Evolutionary conservation across 1,140 invertebrate genomes (phyloP).

Genomic region (Gerris buenoi): DNA sequence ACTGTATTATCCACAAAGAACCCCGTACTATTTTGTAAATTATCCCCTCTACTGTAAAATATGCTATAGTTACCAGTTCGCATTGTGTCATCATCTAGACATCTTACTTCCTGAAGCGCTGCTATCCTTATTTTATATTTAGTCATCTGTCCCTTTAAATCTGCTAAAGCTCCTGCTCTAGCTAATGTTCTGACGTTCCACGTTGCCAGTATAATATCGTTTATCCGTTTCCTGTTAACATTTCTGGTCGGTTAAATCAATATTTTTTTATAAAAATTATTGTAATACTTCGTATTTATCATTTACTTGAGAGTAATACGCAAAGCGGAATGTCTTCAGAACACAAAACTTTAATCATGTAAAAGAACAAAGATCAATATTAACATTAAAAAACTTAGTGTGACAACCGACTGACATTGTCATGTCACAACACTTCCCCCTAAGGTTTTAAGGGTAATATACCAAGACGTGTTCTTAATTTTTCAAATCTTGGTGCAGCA

Average conservation of each 20-base stretch:
- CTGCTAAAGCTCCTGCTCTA: neutral
- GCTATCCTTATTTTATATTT: neutral
- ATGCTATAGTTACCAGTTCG: neutral
- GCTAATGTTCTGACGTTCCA: neutral
- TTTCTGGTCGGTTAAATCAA: neutral
- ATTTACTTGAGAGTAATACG: no score
- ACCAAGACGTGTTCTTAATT: no score
- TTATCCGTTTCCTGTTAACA: neutral
- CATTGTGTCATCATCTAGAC: neutral
- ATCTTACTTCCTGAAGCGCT: slow-evolving; percentile 2
- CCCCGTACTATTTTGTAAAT: neutral
- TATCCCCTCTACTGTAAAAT: neutral
- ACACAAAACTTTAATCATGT: no score
- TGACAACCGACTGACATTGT: no score
- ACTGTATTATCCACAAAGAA: neutral
- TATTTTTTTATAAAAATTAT: no score
- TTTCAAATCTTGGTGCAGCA: no score
- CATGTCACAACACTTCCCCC: no score
- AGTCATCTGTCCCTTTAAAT: neutral
- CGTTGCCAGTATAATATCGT: neutral
- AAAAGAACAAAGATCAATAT: no score
- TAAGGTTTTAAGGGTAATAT: no score
- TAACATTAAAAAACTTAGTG: no score
- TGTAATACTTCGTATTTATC: no score
- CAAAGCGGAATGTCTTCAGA: no score